Conservation (phyloP, 1,140 invertebrate genomes). For the Halictus rubicundus region DNA sequence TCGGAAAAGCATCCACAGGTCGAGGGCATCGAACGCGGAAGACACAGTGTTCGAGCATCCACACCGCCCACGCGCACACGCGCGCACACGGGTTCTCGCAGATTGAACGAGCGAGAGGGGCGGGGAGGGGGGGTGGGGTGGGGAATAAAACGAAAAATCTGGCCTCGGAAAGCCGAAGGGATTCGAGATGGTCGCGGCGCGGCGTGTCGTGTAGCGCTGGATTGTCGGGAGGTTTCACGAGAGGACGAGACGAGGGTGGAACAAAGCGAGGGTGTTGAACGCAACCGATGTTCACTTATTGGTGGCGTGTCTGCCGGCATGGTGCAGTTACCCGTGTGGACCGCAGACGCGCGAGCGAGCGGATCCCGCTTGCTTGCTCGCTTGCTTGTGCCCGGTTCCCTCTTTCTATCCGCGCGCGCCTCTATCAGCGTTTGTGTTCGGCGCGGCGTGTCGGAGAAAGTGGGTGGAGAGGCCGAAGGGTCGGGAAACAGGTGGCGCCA, state of each 20-base stretch:
- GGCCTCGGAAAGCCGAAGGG: constrained; percentile 22
- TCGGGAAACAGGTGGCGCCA: constrained; percentile 79
- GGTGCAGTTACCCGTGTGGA: constrained; percentile 73
- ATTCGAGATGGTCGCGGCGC: constrained; percentile 37
- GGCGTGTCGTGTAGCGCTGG: constrained; percentile 49
- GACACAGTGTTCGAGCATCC: not conserved
- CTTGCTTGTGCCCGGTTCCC: constrained; percentile 21
- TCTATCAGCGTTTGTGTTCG: not conserved
- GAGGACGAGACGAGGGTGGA: constrained; percentile 58
- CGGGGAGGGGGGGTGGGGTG: constrained; percentile 30
- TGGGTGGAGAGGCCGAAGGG: constrained; percentile 59
- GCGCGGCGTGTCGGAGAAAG: constrained; percentile 22
- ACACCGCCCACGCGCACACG: no score
- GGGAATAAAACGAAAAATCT: constrained; percentile 32
- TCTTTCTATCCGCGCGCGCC: constrained; percentile 31
- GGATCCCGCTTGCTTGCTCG: constrained; percentile 11
- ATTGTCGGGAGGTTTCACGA: constrained; percentile 57
- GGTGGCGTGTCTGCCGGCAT: constrained; percentile 79
- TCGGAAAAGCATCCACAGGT: no score
- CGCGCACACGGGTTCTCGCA: not conserved
- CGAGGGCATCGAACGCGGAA: not conserved
- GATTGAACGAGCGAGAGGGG: not conserved
- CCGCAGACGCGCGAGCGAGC: constrained; percentile 61
- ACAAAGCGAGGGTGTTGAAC: constrained; percentile 75
- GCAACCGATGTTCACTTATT: constrained; percentile 80